Evolutionary conservation across 2,888 invertebrate genomes (phyloP).

Genomic region (Pecten maximus): DNA sequence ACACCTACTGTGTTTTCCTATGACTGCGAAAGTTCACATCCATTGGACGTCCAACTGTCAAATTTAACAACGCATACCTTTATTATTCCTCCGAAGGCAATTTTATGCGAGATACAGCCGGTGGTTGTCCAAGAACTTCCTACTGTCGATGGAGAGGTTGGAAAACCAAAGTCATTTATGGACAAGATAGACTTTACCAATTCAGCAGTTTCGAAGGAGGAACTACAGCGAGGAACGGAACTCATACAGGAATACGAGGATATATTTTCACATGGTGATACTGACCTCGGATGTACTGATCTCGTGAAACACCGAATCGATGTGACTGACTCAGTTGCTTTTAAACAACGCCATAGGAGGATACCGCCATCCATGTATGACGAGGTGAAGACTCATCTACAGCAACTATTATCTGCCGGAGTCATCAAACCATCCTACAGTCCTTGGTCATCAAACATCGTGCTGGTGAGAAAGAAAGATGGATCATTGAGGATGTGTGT

Average conservation of each 20-base stretch:
- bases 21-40: not conserved
- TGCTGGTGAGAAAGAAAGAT: not conserved
- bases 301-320: not conserved
- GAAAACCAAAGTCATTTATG: not conserved
- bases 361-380: slow-evolving; percentile 35
- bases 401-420: not conserved
- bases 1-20: not conserved
- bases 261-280: slow-evolving; percentile 10
- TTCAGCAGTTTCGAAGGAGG: not conserved
- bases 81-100: slow-evolving; percentile 10
- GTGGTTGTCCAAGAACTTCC: not conserved
- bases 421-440: not conserved
- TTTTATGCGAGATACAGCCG: slow-evolving; percentile 34
- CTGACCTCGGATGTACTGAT: slow-evolving; percentile 5
- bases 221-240: not conserved
- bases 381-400: not conserved
- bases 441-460: not conserved
- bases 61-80: slow-evolving; percentile 25
- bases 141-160: too few relatives aligned
- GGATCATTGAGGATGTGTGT: slow-evolving; percentile 13
- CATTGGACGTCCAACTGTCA: not conserved
- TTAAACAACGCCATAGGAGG: not conserved
- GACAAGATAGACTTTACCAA: not conserved
- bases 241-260: not conserved
- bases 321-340: not conserved